phyloP scores from a whole-genome alignment of 2,888 invertebrate species.

The Caenorhabditis sp. region DNA sequence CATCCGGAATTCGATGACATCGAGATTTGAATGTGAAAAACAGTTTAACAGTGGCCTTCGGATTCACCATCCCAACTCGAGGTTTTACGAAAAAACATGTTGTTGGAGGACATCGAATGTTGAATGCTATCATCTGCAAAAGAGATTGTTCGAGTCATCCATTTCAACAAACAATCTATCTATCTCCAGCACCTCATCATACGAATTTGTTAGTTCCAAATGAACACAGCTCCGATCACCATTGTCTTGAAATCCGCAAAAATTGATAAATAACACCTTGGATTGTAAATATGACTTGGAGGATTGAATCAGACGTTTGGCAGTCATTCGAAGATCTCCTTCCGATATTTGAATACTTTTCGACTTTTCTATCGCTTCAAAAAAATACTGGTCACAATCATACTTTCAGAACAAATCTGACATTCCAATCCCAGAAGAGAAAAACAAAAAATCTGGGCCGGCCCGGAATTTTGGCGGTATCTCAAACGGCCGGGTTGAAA shows the following conservation, averaged over 20 bases:
- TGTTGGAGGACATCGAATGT: slow-evolving; percentile 15
- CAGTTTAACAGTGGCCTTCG: slow-evolving; percentile 1
- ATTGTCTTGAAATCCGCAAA: neutral
- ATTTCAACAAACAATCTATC: no score
- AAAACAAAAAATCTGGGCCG: no score
- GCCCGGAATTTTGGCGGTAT: no score
- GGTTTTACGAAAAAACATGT: slow-evolving; percentile 26
- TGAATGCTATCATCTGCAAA: slow-evolving; percentile 28
- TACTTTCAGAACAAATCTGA: no score
- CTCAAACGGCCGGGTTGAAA: no score
- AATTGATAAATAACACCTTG: neutral
- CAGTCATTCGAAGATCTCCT: neutral
- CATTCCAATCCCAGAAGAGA: no score
- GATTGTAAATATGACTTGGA: neutral
- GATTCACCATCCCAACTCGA: slow-evolving; percentile 23
- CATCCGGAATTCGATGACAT: slow-evolving; percentile 19
- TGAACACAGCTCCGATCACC: neutral
- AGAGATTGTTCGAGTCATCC: neutral
- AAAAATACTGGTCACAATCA: no score
- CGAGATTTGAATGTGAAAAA: slow-evolving; percentile 20
- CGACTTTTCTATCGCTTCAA: neutral
- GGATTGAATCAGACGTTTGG: neutral
- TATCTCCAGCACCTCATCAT: neutral
- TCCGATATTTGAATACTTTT: neutral
- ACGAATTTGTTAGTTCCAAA: neutral